Base-by-base conservation (phyloP, 1,140 invertebrate genomes). In the Platyura marginata region DNA sequence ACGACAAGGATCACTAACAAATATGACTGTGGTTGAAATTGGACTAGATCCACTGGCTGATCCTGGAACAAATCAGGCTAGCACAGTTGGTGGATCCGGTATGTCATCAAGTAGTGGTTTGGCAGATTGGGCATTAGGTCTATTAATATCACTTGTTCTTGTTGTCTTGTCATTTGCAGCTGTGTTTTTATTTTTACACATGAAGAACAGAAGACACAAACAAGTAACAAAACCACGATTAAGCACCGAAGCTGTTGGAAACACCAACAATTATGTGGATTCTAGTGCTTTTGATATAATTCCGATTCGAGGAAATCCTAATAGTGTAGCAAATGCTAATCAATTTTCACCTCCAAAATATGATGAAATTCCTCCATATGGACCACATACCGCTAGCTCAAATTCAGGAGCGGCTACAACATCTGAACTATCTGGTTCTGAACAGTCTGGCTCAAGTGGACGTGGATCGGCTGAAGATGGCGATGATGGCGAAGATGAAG, bases 381-480 rank as follows among this genome's bases (percentile, higher is more conserved):
- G 75, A 0, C 67, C 69, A 32, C 74, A 77, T 55, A 70, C 74
- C 6, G 77, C 76, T 1, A 83, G 80, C 53, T 81, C 79, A 10
- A 77, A 82, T 61, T 79, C 81, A 3, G 78, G 74, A 1, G 80
- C 79, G n/a, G 81, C 82, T 18, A 87, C 87, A 1, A 89, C 84
- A 0, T 91, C 86, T 0, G 88, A 92, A 57, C 59, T 92, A 2
- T 91, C 87, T 1, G 86, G 83, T 34, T 81, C 86, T 45, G 78
- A 92, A 61, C 86, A 92, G 53, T 93, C 87, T 1, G 89, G 89
- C 0, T 95, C 90, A 0, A 94, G 89, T 55, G 92, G 92, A 11
- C 71, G 88, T 19, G 92, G 92, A 0, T 96, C 92, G 1, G 92
- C 89, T 2, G 92, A 96, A 65, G 88, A 91, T 48, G 92, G 96